These are phyloP conservation scores for Characodon lateralis DNA, from an alignment of 2,797 vertebrate species.

Conservation along the genomic window DNA sequence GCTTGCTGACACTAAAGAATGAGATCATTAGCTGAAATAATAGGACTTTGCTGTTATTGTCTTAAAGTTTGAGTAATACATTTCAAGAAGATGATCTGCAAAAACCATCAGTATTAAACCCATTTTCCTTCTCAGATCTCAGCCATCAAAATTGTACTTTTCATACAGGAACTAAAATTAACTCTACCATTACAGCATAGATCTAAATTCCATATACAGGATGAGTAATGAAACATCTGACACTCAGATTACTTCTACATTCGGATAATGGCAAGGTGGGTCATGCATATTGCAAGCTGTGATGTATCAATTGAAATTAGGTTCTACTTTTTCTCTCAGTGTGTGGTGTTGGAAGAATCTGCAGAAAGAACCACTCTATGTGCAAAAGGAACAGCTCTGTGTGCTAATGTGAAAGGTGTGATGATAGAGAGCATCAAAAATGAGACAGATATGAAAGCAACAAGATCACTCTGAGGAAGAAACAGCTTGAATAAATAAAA, in stretches of 20 bases:
- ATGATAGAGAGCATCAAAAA: constrained; percentile 49
- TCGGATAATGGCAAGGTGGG: constrained; percentile 56
- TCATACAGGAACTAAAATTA: constrained; percentile 64
- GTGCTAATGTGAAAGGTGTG: constrained; percentile 39
- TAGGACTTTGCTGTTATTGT: constrained; percentile 68
- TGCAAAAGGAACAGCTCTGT: constrained; percentile 1
- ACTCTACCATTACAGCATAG: constrained; percentile 34
- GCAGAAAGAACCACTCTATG: neutral
- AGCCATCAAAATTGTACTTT: constrained; percentile 51
- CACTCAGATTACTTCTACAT: constrained; percentile 62
- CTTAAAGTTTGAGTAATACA: constrained; percentile 68
- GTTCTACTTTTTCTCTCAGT: constrained; percentile 8
- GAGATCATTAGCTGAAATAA: constrained; percentile 77
- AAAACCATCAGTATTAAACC: constrained; percentile 60
- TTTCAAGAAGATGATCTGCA: constrained; percentile 63
- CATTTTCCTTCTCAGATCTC: constrained; percentile 59
- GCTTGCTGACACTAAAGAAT: constrained; percentile 69
- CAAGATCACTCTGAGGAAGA: constrained; percentile 34
- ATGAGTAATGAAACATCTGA: constrained; percentile 64
- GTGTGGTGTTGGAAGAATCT: constrained; percentile 2
- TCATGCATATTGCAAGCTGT: constrained; percentile 56
- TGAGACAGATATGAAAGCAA: constrained; percentile 38
- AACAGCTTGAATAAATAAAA: constrained; percentile 51
- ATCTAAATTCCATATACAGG: constrained; percentile 41
- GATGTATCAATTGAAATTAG: constrained; percentile 55